Evolutionary conservation across 2,888 invertebrate genomes (phyloP).

Genomic region (Drosophila mayaguana): DNA sequence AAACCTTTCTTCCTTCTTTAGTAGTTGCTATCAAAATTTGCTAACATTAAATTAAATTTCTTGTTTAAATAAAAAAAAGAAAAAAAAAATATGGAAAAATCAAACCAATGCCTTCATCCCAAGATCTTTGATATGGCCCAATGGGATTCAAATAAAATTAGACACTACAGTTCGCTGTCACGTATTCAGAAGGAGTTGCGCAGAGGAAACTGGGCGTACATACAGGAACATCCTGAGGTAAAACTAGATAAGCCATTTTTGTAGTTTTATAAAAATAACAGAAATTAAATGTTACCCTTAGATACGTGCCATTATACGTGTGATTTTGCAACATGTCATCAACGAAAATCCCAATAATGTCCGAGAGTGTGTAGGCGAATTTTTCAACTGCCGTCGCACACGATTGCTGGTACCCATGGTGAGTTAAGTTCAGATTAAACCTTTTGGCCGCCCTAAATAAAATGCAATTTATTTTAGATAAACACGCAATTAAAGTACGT

Average conservation of each 20-base stretch:
- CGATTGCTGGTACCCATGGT: conserved; percentile 66
- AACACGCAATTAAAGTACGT: conserved; percentile 72
- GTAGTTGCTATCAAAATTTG: not conserved
- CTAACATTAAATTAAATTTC: conserved; percentile 19
- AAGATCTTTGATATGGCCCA: conserved; percentile 59
- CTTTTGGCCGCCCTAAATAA: not conserved
- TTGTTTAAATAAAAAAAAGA: not conserved
- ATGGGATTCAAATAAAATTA: conserved; percentile 64
- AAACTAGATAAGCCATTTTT: not conserved
- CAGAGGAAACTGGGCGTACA: conserved; percentile 58
- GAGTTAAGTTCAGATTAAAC: not conserved
- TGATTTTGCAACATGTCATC: conserved; percentile 70
- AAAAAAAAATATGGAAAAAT: conserved; percentile 23
- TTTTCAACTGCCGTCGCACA: conserved; percentile 66
- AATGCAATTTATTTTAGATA: conserved; percentile 40
- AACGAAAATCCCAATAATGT: conserved; percentile 63
- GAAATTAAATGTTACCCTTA: conserved; percentile 8
- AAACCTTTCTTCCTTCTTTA: not conserved
- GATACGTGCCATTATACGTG: conserved; percentile 78
- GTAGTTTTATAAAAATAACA: no score
- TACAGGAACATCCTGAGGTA: conserved; percentile 69
- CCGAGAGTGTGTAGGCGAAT: conserved; percentile 61
- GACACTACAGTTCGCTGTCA: conserved; percentile 46
- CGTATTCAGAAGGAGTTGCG: conserved; percentile 66
- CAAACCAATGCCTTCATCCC: not conserved